Base-by-base conservation (phyloP, 2,888 invertebrate genomes). In the Phyto melanocephala region DNA sequence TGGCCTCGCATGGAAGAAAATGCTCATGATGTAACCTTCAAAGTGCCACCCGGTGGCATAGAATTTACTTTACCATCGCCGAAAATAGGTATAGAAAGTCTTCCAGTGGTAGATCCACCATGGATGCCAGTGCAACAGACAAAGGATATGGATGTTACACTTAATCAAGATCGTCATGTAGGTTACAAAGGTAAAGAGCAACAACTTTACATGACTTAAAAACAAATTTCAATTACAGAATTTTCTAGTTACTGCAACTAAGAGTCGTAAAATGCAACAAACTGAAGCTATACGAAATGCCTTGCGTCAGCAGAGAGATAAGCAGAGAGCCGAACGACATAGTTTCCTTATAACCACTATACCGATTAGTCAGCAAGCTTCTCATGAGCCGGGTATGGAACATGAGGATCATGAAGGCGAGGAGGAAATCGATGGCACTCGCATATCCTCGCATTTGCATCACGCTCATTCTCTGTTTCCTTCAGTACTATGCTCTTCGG, bases 1-100 rank as follows among this genome's bases (percentile, higher is more conserved):
- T 99, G 99, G 99, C 98, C 99, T 0, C 94, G 99, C 78, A 98
- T 99, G 99, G 99, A 99, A 91, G 99, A 99, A 88, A 96, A 97
- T 7, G 99, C 99, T 0, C 98, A 98, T 77, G 90, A 90, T 80
- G 92, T 96, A 80, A 95, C 96, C 0, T 99, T 99, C 91, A 99
- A 99, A 92, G 98, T 99, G 1, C 99, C 99, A 0, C 99, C 99
- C 0, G 99, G 99, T 0, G 98, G 98, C 20, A 99, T 99, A 81
- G 99, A 99, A 90, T 99, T 99, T 90, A 99, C 99, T 0, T 92
- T 99, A 63, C 99, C 99, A 0, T 99, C 99, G 0, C 99, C 99
- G 0, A 98, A 99, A 90, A 99, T 99, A 85, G 99, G 99, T 2
- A 96, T 98, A 47, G 98, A 98, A 91, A 96, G 96, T 35, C 92